Percentiles rank a stretch among this genome's conserved stretches.
Evolutionary conservation across 2,888 invertebrate species (phyloP).

Genomic region (Thera britannica): DNA sequence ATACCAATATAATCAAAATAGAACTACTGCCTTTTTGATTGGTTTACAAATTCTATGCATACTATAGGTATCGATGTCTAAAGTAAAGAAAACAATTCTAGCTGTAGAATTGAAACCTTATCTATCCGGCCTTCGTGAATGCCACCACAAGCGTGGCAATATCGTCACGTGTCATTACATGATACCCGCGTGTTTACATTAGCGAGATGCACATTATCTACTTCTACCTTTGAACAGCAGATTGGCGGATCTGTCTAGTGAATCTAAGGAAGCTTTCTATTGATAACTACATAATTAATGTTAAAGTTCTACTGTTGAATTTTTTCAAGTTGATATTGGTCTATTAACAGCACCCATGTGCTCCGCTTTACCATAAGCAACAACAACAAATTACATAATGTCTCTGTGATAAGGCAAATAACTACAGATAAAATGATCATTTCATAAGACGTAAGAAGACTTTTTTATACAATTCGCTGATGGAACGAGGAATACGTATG

Average conservation of each 20-base stretch:
- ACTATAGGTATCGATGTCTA: background rate
- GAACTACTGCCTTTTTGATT: background rate
- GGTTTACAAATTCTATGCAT: background rate
- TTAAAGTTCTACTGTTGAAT: background rate
- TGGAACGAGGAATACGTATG: too few species aligned
- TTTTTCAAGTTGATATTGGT: background rate
- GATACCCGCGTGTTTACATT: slow-evolving; percentile 40
- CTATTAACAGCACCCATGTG: too few species aligned
- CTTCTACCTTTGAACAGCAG: slow-evolving; percentile 22
- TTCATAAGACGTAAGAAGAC: too few species aligned
- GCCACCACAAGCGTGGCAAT: slow-evolving; percentile 45
- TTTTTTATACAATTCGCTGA: too few species aligned
- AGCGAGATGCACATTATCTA: slow-evolving; percentile 26
- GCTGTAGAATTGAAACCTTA: slow-evolving; percentile 51
- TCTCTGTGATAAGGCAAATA: too few species aligned
- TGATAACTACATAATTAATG: background rate
- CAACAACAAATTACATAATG: too few species aligned
- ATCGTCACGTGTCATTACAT: slow-evolving; percentile 53
- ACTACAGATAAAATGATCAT: too few species aligned
- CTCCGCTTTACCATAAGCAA: too few species aligned
- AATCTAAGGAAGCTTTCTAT: background rate
- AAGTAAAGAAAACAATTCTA: background rate
- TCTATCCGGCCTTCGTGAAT: slow-evolving; percentile 45
- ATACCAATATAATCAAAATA: background rate
- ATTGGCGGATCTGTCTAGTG: background rate